Conservation (phyloP, 2,797 vertebrate genomes). For the Sardinella longiceps region DNA sequence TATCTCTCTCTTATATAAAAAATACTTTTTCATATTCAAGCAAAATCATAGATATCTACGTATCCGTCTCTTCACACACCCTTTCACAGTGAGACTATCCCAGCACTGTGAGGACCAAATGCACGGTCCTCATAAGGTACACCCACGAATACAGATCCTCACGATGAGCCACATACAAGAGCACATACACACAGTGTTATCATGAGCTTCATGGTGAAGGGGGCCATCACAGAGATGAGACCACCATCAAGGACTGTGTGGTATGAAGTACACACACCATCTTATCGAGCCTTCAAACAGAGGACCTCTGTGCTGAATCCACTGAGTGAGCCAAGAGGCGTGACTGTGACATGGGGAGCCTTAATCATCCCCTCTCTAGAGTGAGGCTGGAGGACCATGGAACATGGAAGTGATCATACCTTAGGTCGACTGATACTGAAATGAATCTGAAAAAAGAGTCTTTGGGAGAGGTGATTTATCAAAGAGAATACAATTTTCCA, state of each 20-base stretch:
- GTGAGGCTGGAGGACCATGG: neutral
- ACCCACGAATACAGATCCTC: neutral
- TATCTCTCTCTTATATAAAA: constrained; percentile 68
- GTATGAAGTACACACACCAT: neutral
- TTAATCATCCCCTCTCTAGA: neutral
- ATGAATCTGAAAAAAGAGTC: neutral
- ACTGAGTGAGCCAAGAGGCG: neutral
- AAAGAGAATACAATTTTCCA: neutral
- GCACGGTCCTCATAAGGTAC: neutral
- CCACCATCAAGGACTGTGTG: neutral
- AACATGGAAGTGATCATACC: neutral
- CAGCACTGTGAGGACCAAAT: neutral
- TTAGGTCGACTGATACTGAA: neutral
- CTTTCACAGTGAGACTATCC: constrained; percentile 40
- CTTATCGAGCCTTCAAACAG: neutral
- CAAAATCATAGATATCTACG: constrained; percentile 42
- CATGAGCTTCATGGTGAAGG: neutral
- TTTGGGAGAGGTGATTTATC: neutral
- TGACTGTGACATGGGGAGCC: neutral
- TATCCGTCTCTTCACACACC: constrained; percentile 28
- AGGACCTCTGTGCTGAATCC: neutral
- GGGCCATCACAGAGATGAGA: neutral
- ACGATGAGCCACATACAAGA: neutral
- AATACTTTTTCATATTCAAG: constrained; percentile 67
- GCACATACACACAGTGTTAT: neutral